phyloP scores from a whole-genome alignment of 2,888 invertebrate genomes.

The Apoda limacodes region DNA sequence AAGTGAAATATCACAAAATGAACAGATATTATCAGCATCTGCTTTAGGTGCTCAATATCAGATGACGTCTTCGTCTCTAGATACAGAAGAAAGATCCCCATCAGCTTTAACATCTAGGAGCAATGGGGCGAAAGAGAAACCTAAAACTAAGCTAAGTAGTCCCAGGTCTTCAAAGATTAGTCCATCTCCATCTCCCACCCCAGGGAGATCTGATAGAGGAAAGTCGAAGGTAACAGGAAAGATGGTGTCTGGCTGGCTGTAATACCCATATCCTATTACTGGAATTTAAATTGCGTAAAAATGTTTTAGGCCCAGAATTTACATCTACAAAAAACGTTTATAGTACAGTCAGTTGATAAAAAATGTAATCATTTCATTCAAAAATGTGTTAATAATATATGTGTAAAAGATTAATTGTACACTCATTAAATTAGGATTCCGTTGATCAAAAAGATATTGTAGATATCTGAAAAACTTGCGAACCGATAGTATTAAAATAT shows the following conservation, averaged over 20 bases:
- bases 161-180: slow-evolving; percentile 42
- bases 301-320: too few relatives aligned
- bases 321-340: too few relatives aligned
- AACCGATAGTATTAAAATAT: too few relatives aligned
- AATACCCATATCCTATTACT: too few relatives aligned
- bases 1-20: slow-evolving; percentile 29
- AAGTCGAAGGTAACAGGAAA: slow-evolving; percentile 80
- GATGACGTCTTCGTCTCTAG: not conserved
- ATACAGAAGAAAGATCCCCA: slow-evolving; percentile 9
- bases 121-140: slow-evolving; percentile 6
- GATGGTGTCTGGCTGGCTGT: slow-evolving; percentile 81
- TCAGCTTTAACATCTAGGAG: slow-evolving; percentile 10
- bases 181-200: slow-evolving; percentile 33
- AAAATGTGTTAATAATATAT: too few relatives aligned
- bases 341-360: too few relatives aligned
- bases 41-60: slow-evolving; percentile 29
- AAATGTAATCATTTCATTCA: too few relatives aligned
- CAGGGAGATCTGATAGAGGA: slow-evolving; percentile 66
- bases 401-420: too few relatives aligned
- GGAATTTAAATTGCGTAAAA: too few relatives aligned
- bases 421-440: too few relatives aligned
- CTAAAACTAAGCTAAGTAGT: slow-evolving; percentile 23
- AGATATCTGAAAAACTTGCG: too few relatives aligned
- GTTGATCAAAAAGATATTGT: too few relatives aligned
- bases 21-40: slow-evolving; percentile 51